Percentiles rank a stretch among this genome's conserved stretches.
Evolutionary conservation across 1,140 invertebrate genomes (phyloP).

Genomic region (Druon quercuslanigerum): DNA sequence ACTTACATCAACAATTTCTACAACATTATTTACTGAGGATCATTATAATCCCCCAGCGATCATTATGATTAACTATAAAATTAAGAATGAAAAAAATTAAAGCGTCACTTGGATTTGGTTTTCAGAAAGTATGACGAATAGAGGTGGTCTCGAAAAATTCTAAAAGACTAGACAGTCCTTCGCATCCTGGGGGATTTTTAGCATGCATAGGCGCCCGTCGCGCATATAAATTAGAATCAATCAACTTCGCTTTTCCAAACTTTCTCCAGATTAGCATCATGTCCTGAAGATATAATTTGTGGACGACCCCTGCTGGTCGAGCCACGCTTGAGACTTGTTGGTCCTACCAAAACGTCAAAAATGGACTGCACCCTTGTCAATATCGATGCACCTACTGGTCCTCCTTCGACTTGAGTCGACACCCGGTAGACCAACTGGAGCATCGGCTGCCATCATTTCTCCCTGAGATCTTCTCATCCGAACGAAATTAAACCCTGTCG

Average conservation of each 20-base stretch:
- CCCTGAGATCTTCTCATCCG: constrained; percentile 68
- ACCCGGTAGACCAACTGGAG: constrained; percentile 40
- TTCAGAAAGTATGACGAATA: too few species aligned
- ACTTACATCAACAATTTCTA: too few species aligned
- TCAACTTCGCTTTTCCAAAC: constrained; percentile 68
- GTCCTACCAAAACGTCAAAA: constrained; percentile 61
- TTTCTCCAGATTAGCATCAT: constrained; percentile 75
- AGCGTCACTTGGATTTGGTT: too few species aligned
- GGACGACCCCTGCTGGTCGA: constrained; percentile 65
- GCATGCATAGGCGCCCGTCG: constrained; percentile 3
- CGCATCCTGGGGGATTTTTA: not conserved
- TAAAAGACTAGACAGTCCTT: too few species aligned
- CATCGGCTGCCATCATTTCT: constrained; percentile 50
- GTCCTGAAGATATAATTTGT: constrained; percentile 73
- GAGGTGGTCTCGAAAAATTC: too few species aligned
- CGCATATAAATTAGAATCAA: constrained; percentile 54
- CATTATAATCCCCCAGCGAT: too few species aligned
- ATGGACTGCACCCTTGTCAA: constrained; percentile 73
- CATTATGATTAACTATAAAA: too few species aligned
- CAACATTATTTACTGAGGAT: too few species aligned
- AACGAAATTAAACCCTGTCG: constrained; percentile 75
- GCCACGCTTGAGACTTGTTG: constrained; percentile 50
- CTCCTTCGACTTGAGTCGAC: not conserved
- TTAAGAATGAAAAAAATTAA: too few species aligned
- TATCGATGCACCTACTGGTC: constrained; percentile 70